Percentiles rank a stretch among this genome's conserved stretches.
These are phyloP conservation scores for Drosophila mercatorum DNA, from an alignment of 2,888 invertebrate species.

Conservation along the genomic window DNA sequence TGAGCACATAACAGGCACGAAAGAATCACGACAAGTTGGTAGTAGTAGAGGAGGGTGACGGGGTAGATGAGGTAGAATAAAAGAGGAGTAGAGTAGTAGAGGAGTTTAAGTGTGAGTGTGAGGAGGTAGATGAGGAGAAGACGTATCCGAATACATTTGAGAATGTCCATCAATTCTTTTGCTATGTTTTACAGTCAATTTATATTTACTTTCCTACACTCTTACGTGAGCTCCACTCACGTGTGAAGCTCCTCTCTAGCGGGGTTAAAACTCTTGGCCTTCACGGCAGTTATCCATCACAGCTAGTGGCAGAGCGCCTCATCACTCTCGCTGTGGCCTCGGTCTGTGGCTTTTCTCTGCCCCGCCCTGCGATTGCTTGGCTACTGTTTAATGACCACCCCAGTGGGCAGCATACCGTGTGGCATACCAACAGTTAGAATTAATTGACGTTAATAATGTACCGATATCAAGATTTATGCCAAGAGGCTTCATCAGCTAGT, in stretches of 20 bases:
- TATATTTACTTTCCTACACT: neutral
- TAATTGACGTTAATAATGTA: constrained; percentile 79
- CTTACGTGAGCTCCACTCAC: constrained; percentile 3
- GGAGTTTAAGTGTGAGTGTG: neutral
- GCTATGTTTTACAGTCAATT: neutral
- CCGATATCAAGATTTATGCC: constrained; percentile 74
- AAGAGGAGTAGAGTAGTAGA: neutral
- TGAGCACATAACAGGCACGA: constrained; percentile 13
- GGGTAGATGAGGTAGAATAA: neutral
- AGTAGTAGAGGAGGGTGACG: neutral
- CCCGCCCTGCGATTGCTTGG: constrained; percentile 33
- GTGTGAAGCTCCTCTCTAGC: constrained; percentile 8
- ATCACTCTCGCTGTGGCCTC: constrained; percentile 35
- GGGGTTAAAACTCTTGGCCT: neutral
- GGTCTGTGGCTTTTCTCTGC: constrained; percentile 7
- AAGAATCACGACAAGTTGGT: neutral
- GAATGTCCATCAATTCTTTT: too few species aligned
- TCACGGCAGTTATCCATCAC: constrained; percentile 40
- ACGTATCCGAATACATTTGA: too few species aligned
- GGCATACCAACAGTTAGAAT: constrained; percentile 73
- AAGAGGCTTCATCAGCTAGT: constrained; percentile 35
- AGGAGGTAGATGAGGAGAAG: too few species aligned
- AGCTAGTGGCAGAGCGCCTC: constrained; percentile 16
- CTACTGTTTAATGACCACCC: constrained; percentile 69
- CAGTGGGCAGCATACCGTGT: constrained; percentile 44